A percentile compares a stretch with the other conserved stretches of the same genome.
Conservation (phyloP, 2,113 vertebrate species). For the Salvelinus namaycush region DNA sequence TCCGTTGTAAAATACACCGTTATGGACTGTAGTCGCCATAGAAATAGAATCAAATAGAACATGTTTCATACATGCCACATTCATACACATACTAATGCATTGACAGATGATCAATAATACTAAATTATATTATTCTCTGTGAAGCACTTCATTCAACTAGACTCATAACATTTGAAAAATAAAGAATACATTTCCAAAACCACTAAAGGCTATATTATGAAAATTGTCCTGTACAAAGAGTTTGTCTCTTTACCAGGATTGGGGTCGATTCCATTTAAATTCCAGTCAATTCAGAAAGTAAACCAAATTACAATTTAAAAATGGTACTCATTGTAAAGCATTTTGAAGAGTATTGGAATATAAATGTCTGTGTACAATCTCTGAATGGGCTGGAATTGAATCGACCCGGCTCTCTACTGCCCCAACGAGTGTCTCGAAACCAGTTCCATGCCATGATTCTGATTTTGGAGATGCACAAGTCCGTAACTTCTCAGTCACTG, state of each 20-base stretch:
- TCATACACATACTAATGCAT: constrained; percentile 15
- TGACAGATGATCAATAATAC: background rate
- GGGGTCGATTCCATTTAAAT: too few relatives aligned
- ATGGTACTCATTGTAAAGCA: too few relatives aligned
- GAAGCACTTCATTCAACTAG: background rate
- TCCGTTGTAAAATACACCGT: too few relatives aligned
- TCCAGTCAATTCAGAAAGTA: too few relatives aligned
- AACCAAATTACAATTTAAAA: too few relatives aligned
- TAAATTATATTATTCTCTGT: background rate
- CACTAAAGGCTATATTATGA: constrained; percentile 34
- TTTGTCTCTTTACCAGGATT: background rate
- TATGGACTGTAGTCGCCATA: too few relatives aligned
- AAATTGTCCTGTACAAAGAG: constrained; percentile 23
- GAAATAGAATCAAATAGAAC: too few relatives aligned
- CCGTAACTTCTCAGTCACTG: background rate
- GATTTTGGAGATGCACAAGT: background rate
- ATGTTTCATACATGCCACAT: background rate
- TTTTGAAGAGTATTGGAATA: too few relatives aligned
- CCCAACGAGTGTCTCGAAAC: constrained; percentile 22
- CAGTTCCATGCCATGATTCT: constrained; percentile 22
- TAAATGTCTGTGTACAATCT: too few relatives aligned
- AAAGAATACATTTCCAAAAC: constrained; percentile 8
- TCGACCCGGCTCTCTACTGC: constrained; percentile 25
- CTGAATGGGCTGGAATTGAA: too few relatives aligned
- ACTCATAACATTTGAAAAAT: constrained; percentile 2